Base-by-base conservation (phyloP, 1,140 invertebrate species). In the Mamestra configurata region DNA sequence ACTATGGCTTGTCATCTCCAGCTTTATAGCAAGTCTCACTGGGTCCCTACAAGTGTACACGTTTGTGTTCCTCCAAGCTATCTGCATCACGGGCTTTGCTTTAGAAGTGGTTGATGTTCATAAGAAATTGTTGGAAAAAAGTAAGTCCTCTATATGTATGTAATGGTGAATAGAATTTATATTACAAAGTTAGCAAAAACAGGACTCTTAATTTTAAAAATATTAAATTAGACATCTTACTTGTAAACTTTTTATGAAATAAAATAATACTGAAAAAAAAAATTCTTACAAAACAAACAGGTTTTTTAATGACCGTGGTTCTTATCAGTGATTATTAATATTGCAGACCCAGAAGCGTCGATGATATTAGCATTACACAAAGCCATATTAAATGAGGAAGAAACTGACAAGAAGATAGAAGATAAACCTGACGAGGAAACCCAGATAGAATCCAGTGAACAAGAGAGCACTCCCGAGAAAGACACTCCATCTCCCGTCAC, bases 1-100 rank as follows among this genome's bases (percentile, higher is more conserved):
- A 0, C 88, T 97, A 1, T 97, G 97, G 97, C 90, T 97, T 4
- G 90, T 97, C 1, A 90, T 96, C 22, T 96, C 96, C 59, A 95
- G 96, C 66, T 97, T 96, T 84, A 24, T 97, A 8, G 96, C 96
- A 4, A 96, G 96, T 83, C 85, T 96, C 35, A 95, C 96, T 27
- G 96, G 96, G 8, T 90, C 95, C 27, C 96, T 96, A 68, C 95
- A 96, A 93, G 94, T 96, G 2, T 90, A 96, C 64, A 93, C 96
- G 64, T 97, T 97, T 89, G 92, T 96, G 13, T 18, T 93, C 4
- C 85, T 95, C 13, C 94, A 95, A 90, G 70, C 83, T 2, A 86
- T 94, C 31, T 89, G 92, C 49, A 66, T 95, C 7, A 87, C 89
- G 71, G 94, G 95, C 8, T 95, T 95, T 86, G 73, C 88, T 22